These are phyloP conservation scores for Heliconius eleuchia DNA, from an alignment of 1,140 invertebrate genomes.

Conservation along the genomic window DNA sequence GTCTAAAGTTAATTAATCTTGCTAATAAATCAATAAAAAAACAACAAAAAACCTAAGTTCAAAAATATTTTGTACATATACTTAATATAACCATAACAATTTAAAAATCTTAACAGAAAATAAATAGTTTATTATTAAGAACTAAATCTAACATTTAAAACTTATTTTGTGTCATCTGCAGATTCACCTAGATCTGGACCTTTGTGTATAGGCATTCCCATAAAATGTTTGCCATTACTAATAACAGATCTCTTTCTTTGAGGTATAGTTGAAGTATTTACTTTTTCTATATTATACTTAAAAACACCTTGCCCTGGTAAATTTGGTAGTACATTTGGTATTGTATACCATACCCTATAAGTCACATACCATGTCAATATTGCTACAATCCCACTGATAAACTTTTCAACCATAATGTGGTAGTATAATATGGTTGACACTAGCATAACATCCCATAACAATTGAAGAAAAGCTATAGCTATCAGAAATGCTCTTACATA, in stretches of 20 bases:
- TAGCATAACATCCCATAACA: conserved; percentile 97
- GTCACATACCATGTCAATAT: conserved; percentile 95
- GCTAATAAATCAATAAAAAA: not conserved
- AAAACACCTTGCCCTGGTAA: conserved; percentile 90
- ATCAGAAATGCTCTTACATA: conserved; percentile 91
- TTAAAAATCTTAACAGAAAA: conserved; percentile 6
- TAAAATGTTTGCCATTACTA: conserved; percentile 84
- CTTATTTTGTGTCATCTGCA: conserved; percentile 59
- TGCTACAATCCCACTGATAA: conserved; percentile 92
- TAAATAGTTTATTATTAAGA: not conserved
- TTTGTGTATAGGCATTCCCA: conserved; percentile 89
- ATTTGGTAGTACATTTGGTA: conserved; percentile 83
- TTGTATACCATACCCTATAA: conserved; percentile 91
- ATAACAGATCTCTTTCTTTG: conserved; percentile 64
- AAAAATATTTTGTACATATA: not conserved
- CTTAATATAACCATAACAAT: conserved; percentile 1
- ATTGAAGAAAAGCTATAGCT: conserved; percentile 88
- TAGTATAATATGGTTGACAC: conserved; percentile 95
- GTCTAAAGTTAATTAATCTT: not conserved
- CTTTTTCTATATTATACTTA: conserved; percentile 86
- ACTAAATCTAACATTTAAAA: conserved; percentile 23
- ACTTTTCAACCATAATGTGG: conserved; percentile 97
- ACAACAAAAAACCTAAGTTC: not conserved
- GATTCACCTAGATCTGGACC: conserved; percentile 53
- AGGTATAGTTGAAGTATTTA: conserved; percentile 51